A percentile compares a stretch with the other conserved stretches of the same genome.
Conservation (phyloP, 2,797 vertebrate species). For the Brachyalestes nurse region DNA sequence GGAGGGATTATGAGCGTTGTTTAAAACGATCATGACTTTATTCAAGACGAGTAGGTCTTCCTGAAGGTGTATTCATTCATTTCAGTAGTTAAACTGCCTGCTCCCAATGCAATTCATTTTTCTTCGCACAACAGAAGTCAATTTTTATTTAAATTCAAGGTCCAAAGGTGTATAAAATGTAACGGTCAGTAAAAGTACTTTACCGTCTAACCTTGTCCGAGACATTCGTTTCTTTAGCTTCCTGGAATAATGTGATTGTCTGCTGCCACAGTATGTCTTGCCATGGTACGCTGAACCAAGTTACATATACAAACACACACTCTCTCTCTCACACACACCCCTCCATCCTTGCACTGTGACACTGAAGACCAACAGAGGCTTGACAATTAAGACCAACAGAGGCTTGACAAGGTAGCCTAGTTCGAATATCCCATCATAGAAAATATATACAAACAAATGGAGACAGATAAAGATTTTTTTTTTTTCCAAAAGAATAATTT, state of each 20-base stretch:
- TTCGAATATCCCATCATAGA: slow-evolving; percentile 61
- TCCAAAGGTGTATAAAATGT: slow-evolving; percentile 34
- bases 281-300: slow-evolving; percentile 49
- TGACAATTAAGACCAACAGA: slow-evolving; percentile 68
- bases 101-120: slow-evolving; percentile 17
- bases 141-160: slow-evolving; percentile 31
- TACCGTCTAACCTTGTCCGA: slow-evolving; percentile 28
- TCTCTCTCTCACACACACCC: slow-evolving; percentile 3
- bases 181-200: slow-evolving; percentile 26
- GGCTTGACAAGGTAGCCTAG: slow-evolving; percentile 61
- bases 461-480: slow-evolving; percentile 41
- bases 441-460: slow-evolving; percentile 69
- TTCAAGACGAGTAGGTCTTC: slow-evolving; percentile 26
- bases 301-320: slow-evolving; percentile 1
- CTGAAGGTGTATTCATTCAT: slow-evolving; percentile 21
- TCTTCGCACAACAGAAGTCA: slow-evolving; percentile 6
- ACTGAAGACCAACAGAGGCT: slow-evolving; percentile 49
- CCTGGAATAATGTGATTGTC: slow-evolving; percentile 61
- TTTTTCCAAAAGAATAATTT: slow-evolving; percentile 32
- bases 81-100: slow-evolving; percentile 42
- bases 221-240: slow-evolving; percentile 65
- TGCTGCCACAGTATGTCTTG: slow-evolving; percentile 51
- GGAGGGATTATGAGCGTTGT: slow-evolving; percentile 18
- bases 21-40: slow-evolving; percentile 54
- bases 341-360: slow-evolving; percentile 50